A percentile compares a stretch with the other conserved stretches of the same genome.
Conservation (phyloP, 2,113 vertebrate species). For the Ptyas mucosa region DNA sequence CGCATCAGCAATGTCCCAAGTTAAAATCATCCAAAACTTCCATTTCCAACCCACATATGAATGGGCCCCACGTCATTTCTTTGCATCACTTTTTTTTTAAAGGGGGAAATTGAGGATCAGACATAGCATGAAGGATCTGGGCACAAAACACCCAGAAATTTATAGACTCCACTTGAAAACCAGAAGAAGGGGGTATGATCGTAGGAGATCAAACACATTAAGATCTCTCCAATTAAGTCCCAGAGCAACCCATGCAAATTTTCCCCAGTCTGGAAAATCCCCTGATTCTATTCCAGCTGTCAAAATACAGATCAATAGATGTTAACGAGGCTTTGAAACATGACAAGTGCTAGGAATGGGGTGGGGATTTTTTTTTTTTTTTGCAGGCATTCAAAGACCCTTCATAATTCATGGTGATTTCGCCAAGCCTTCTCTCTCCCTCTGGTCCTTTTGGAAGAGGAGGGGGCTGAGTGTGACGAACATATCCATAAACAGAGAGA, state of each 20-base stretch:
- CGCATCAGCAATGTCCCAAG: not conserved
- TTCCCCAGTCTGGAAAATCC: constrained; percentile 44
- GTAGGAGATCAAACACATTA: not conserved
- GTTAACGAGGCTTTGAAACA: constrained; percentile 62
- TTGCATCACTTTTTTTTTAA: not conserved
- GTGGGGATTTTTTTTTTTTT: not conserved
- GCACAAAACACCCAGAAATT: not conserved
- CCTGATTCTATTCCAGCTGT: constrained; percentile 52
- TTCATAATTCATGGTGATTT: constrained; percentile 63
- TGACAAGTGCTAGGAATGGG: constrained; percentile 43
- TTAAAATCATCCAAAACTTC: not conserved
- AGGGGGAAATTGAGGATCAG: not conserved
- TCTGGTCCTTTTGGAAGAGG: not conserved
- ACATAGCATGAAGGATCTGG: too few relatives aligned
- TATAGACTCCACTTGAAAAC: not conserved
- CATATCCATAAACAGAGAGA: not conserved
- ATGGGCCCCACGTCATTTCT: not conserved
- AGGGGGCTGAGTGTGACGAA: not conserved
- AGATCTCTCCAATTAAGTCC: not conserved
- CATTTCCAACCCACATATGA: not conserved
- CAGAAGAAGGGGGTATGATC: not conserved
- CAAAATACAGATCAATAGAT: constrained; percentile 64
- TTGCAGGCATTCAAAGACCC: constrained; percentile 30
- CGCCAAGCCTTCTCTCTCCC: constrained; percentile 40
- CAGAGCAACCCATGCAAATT: constrained; percentile 29